Base-by-base conservation (phyloP, 1,140 invertebrate species). In the Grapholita molesta region DNA sequence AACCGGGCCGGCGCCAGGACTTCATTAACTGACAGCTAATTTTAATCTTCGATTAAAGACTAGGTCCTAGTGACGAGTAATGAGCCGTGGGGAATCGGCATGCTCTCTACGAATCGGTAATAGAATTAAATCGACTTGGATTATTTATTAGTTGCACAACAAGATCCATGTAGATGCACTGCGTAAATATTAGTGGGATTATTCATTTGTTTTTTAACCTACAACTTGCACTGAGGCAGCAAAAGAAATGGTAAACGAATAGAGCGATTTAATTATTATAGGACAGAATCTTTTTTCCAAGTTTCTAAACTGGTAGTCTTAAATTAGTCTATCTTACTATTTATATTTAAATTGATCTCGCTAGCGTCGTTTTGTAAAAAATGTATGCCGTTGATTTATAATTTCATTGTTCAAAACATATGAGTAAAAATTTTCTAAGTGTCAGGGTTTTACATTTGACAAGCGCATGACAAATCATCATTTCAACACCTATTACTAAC, bases 1-100 rank as follows among this genome's bases (percentile, higher is more conserved):
- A 66, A 66, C 35, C 23, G 32, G 25, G 32, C 11, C 64, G 64
- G 35, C 30, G 61, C 61, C 38, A 42, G 15, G 15, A 23, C 42
- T 52, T 38, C 24, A 25, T 68, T 55, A 68, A 68, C 67, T 68
- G 67, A 68, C 67, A 42, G 42, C n/a, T 68, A 68, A 68, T 68
- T 68, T 68, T 68, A 68, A 68, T 57, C 52, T 42, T 33, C 67
- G 67, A 68, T 68, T 68, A 38, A 68, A 52, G 67, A 42, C 67
- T 25, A 66, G 48, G 55, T 32, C 8, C 32, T 66, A 35, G 30
- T 66, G 64, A 61, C 55, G 55, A 61, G 55, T 61, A 61, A 61
- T 61, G 55, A 61, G 55, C 42, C 42, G 42, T 48, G 42, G 42
- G 42, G 42, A 48, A 48, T 21, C 42, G 42, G 42, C 8, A n/a